Conservation (phyloP, 2,797 vertebrate species). For the Galago senegalensis region DNA sequence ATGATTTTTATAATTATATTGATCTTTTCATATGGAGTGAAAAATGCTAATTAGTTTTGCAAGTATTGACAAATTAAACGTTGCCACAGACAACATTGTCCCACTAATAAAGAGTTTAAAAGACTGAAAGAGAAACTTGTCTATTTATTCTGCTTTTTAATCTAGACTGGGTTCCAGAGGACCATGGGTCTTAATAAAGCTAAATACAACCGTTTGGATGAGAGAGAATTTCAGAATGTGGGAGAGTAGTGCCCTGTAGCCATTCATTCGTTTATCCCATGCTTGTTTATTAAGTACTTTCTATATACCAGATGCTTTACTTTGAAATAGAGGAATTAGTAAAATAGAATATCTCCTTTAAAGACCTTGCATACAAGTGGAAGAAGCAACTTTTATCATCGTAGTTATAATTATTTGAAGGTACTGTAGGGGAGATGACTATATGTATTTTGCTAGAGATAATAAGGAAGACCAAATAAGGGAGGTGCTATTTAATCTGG, state of each 20-base stretch:
- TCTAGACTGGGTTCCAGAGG: background rate
- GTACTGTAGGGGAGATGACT: background rate
- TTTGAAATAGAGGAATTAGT: background rate
- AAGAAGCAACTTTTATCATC: background rate
- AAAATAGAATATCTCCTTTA: background rate
- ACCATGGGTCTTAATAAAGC: background rate
- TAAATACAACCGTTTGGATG: background rate
- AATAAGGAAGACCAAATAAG: background rate
- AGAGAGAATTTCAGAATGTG: background rate
- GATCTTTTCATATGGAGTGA: background rate
- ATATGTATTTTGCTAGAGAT: background rate
- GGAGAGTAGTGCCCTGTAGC: background rate
- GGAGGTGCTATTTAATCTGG: background rate
- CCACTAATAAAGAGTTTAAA: background rate
- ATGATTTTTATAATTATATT: constrained; percentile 29
- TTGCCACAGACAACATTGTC: background rate
- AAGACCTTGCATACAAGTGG: background rate
- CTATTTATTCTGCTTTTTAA: background rate
- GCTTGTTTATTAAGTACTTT: background rate
- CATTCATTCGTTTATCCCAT: background rate
- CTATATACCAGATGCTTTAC: background rate
- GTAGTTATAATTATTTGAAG: background rate
- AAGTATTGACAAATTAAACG: constrained; percentile 13
- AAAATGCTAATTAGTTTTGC: constrained; percentile 7
- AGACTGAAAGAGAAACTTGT: background rate